Conservation (phyloP, 2,888 invertebrate genomes). For the Lottia scabra region DNA sequence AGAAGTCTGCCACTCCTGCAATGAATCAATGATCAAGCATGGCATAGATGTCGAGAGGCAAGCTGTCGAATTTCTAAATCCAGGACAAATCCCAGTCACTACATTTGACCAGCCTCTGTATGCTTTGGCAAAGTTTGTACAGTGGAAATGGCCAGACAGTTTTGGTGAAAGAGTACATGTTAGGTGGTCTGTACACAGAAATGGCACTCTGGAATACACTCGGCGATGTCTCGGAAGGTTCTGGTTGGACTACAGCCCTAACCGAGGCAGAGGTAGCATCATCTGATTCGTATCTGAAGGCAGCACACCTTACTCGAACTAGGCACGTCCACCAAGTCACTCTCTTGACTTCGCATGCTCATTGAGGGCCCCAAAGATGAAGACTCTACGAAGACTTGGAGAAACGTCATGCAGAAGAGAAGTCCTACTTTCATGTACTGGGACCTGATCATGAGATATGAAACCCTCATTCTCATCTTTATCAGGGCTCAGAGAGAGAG, state of each 20-base stretch:
- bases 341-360: no score
- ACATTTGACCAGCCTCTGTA: conserved; percentile 9
- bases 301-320: no score
- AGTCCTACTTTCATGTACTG: no score
- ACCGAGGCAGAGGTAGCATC: background rate
- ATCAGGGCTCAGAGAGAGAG: no score
- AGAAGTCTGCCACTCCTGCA: background rate
- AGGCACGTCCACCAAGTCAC: no score
- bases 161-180: background rate
- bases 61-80: background rate
- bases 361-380: no score
- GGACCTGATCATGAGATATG: no score
- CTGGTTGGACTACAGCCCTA: background rate
- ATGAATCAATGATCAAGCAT: conserved; percentile 7
- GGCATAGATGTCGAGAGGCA: background rate
- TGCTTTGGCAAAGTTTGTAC: background rate
- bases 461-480: no score
- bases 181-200: no score
- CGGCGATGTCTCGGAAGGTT: no score
- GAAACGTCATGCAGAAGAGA: background rate
- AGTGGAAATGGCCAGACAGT: conserved; percentile 1
- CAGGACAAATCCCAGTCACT: background rate
- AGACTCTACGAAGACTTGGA: no score
- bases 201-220: background rate
- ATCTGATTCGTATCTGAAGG: background rate